Evolutionary conservation across 1,140 invertebrate genomes (phyloP), one percentile per base, ranked within the genome.

Genomic region (Drosophila persimilis): DNA sequence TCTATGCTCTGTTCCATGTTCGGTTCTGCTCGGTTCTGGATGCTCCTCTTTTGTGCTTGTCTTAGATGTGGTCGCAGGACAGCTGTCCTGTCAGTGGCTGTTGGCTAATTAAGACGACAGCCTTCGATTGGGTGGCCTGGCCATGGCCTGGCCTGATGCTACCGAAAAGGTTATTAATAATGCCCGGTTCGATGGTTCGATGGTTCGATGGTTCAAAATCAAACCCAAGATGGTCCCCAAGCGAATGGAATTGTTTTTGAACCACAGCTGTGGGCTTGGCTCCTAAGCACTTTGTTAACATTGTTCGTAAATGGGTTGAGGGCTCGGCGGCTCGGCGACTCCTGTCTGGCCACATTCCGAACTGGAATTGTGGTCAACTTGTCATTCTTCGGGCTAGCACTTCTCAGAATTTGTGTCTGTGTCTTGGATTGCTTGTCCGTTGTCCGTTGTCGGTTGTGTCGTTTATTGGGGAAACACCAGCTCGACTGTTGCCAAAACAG

Each of bases 351-450:
- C 81, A 86, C 61, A 86, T 74, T 77, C 80, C 65, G 62, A 78
- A 78, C 80, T 86, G 46, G 70, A 69, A 75, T 81, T 86, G 81
- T 88, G 81, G 81, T 86, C 74, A 72, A 72, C 64, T 72, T 88
- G 83, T 86, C 80, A 50, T 41, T 69, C 35, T 47, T 15, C 24
- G 4, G 35, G 35, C 35, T 0, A 13, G 44, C 22, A 46, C 26
- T 55, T 9, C 35, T 11, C 29, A 29, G 6, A 31, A 31, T 31
- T 31, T 31, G 24, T 24, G 24, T 24, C 2, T 24, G 22, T 4
- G 24, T 24, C 29, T 8, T 2, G 7, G 20, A 2, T 2, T 20
- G 20, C 20, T 20, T 64, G 64, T 17, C 17, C 1, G 17, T 26
- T 26, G 24, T 26, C 24, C 65, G 58, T 47, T 69, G 57, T 51